Percentiles rank a stretch among this genome's conserved stretches.
These are phyloP conservation scores for Paraescarpia echinospica DNA, from an alignment of 1,140 invertebrate genomes.

Conservation along the genomic window DNA sequence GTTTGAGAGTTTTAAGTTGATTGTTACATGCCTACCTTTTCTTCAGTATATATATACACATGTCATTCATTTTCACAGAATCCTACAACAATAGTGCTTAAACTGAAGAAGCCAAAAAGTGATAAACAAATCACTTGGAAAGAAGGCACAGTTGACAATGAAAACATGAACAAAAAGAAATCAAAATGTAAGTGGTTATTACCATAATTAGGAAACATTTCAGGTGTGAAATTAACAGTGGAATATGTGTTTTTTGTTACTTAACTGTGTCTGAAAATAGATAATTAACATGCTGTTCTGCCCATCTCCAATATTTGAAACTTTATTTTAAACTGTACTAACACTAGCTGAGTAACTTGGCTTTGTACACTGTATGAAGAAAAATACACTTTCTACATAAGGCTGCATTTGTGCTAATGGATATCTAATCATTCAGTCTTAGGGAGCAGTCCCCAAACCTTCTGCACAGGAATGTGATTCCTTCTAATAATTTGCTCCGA, in stretches of 20 bases:
- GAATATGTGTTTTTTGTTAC: neutral
- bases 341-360: too few relatives aligned
- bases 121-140: slow-evolving; percentile 83
- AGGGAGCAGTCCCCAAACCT: too few relatives aligned
- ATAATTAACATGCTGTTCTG: neutral
- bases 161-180: slow-evolving; percentile 89
- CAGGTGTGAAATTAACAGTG: neutral
- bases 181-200: slow-evolving; percentile 78
- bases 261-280: neutral
- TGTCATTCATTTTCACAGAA: slow-evolving; percentile 21
- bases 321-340: too few relatives aligned
- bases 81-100: slow-evolving; percentile 65
- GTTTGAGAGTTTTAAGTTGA: too few relatives aligned
- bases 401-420: too few relatives aligned
- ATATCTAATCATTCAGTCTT: too few relatives aligned
- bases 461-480: too few relatives aligned
- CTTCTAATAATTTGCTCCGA: too few relatives aligned
- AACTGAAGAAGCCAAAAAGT: slow-evolving; percentile 72
- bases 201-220: neutral
- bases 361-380: too few relatives aligned
- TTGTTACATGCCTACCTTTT: neutral
- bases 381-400: too few relatives aligned
- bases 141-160: slow-evolving; percentile 87
- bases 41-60: neutral
- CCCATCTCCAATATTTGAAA: too few relatives aligned